phyloP scores from a whole-genome alignment of 2,888 invertebrate genomes.

The Norana najaformis region DNA sequence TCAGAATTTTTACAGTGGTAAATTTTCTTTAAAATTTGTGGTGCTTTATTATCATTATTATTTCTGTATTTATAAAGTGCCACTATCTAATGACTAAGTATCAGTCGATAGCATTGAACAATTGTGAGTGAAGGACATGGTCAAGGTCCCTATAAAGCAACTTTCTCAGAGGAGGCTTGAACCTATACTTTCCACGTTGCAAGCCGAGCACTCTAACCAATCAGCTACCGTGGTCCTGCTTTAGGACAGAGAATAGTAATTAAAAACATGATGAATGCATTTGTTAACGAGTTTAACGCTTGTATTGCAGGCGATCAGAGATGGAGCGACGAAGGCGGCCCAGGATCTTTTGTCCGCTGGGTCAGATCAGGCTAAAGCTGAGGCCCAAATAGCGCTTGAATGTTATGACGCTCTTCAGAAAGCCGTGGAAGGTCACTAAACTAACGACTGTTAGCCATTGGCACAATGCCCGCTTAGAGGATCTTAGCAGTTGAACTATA shows the following conservation, averaged over 20 bases:
- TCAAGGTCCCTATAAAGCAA: too few relatives aligned
- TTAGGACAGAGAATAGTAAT: not conserved
- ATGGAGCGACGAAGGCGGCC: constrained; percentile 82
- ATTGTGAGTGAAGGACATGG: too few relatives aligned
- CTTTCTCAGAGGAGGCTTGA: too few relatives aligned
- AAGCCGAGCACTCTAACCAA: too few relatives aligned
- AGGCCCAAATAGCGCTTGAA: constrained; percentile 90
- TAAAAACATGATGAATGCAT: not conserved
- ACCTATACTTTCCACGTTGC: too few relatives aligned
- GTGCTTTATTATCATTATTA: too few relatives aligned
- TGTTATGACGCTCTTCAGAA: constrained; percentile 90
- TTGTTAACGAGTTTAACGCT: not conserved
- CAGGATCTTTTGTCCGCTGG: constrained; percentile 78
- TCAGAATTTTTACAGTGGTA: too few relatives aligned
- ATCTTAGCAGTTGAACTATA: not conserved
- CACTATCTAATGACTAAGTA: too few relatives aligned
- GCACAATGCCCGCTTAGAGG: not conserved
- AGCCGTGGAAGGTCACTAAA: constrained; percentile 66
- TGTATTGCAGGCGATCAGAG: constrained; percentile 73
- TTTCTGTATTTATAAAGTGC: too few relatives aligned
- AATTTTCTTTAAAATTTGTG: too few relatives aligned
- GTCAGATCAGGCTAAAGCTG: constrained; percentile 81
- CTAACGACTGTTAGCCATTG: constrained; percentile 3
- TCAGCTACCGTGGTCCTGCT: too few relatives aligned
- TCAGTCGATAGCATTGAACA: too few relatives aligned